A percentile compares a stretch with the other conserved stretches of the same genome.
Evolutionary conservation across 2,888 invertebrate species (phyloP).

Genomic region (Helicoverpa assulta): DNA sequence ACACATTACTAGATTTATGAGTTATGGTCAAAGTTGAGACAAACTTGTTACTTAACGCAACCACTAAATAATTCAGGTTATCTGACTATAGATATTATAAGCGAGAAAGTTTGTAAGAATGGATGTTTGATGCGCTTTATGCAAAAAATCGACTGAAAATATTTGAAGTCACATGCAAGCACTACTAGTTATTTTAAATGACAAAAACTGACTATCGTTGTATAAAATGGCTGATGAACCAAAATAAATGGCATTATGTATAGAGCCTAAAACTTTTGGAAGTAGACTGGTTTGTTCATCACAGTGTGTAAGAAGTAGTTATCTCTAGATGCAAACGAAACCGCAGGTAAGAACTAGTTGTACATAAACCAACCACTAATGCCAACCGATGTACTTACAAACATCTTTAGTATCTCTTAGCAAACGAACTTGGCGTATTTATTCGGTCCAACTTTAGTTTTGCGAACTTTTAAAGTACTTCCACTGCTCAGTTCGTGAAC

Average conservation of each 20-base stretch:
- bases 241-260: too few relatives aligned
- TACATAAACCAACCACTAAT: slow-evolving; percentile 66
- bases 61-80: slow-evolving; percentile 57
- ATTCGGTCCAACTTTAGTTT: slow-evolving; percentile 71
- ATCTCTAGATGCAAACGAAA: not conserved
- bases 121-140: too few relatives aligned
- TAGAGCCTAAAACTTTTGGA: not conserved
- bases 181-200: too few relatives aligned
- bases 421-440: slow-evolving; percentile 71
- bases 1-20: slow-evolving; percentile 58
- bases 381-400: slow-evolving; percentile 68
- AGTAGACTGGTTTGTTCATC: not conserved
- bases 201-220: too few relatives aligned
- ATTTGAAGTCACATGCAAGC: too few relatives aligned
- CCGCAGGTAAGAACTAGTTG: slow-evolving; percentile 26
- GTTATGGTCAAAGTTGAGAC: slow-evolving; percentile 53
- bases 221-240: too few relatives aligned
- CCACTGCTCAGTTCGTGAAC: slow-evolving; percentile 71
- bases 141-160: too few relatives aligned
- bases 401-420: slow-evolving; percentile 65
- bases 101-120: too few relatives aligned
- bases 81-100: not conserved
- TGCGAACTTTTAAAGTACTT: slow-evolving; percentile 75
- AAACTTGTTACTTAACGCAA: slow-evolving; percentile 61
- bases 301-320: not conserved